Percentiles rank a stretch among this genome's conserved stretches.
Conservation (phyloP, 2,797 vertebrate species). For the Clarias laeviceps region DNA sequence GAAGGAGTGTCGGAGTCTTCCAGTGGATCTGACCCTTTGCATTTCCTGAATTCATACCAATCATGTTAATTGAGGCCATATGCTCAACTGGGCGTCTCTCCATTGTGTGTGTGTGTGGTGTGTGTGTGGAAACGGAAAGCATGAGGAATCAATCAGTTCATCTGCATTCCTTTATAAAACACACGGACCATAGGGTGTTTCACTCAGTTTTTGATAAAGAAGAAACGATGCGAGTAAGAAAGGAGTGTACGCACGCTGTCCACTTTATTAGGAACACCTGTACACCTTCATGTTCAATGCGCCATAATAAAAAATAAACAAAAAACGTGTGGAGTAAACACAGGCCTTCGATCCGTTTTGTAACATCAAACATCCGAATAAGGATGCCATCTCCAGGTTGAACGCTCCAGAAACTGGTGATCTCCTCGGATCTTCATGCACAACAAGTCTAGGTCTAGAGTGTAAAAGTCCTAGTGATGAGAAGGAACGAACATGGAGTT, state of each 20-base stretch:
- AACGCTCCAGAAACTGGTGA: not conserved
- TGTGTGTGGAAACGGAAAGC: conserved; percentile 42
- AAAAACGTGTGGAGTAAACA: not conserved
- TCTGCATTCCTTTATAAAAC: conserved; percentile 35
- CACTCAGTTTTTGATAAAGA: not conserved
- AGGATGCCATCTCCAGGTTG: no score
- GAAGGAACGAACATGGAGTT: not conserved
- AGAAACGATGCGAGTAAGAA: not conserved
- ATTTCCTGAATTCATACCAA: conserved; percentile 36
- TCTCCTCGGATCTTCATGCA: not conserved
- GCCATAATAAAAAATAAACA: not conserved
- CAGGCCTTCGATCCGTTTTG: not conserved
- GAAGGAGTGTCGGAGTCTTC: conserved; percentile 21
- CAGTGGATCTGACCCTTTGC: conserved; percentile 9
- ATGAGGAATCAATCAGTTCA: conserved; percentile 58
- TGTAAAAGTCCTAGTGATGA: no score
- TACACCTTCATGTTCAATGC: no score
- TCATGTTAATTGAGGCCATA: conserved; percentile 48
- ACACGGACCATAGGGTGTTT: conserved; percentile 37
- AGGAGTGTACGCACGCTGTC: not conserved
- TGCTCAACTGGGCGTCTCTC: conserved; percentile 25
- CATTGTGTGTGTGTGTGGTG: conserved; percentile 17
- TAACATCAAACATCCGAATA: not conserved
- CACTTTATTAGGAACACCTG: conserved; percentile 4
- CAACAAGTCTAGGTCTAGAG: not conserved